Conservation (phyloP, 2,113 vertebrate genomes). For the Chascanopsetta lugubris region DNA sequence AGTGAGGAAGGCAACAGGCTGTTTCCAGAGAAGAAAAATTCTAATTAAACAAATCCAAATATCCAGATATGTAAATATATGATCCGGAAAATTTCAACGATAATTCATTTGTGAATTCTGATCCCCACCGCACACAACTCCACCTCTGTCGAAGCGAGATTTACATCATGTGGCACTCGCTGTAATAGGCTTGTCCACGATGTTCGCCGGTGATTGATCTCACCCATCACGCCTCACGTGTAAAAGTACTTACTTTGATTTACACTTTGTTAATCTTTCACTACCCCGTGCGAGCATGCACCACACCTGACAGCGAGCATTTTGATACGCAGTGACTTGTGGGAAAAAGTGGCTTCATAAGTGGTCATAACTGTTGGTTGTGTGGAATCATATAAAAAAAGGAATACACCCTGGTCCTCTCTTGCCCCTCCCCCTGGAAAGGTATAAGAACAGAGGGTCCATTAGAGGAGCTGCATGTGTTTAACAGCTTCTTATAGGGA, state of each 20-base stretch:
- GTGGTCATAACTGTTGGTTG: conserved; percentile 27
- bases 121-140: conserved; percentile 16
- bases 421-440: not conserved
- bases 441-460: conserved; percentile 23
- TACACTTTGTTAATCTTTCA: conserved; percentile 68
- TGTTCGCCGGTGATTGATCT: conserved; percentile 61
- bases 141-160: conserved; percentile 34
- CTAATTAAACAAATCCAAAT: conserved; percentile 5
- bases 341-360: conserved; percentile 37
- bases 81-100: conserved; percentile 4
- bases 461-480: conserved; percentile 1
- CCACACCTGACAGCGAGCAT: not conserved
- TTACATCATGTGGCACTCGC: conserved; percentile 57
- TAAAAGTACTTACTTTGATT: conserved; percentile 61
- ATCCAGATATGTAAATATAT: conserved; percentile 3
- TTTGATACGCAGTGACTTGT: conserved; percentile 31
- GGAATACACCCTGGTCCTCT: conserved; percentile 38
- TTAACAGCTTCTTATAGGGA: conserved; percentile 3
- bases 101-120: conserved; percentile 32
- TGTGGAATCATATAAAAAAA: conserved; percentile 30
- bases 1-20: not conserved
- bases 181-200: conserved; percentile 63
- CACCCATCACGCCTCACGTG: conserved; percentile 50
- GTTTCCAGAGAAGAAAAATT: not conserved
- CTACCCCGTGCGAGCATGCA: not conserved